Percentiles rank a stretch among this genome's conserved stretches.
Evolutionary conservation across 1,140 invertebrate genomes (phyloP).

Genomic region (Sycophaga agraensis): DNA sequence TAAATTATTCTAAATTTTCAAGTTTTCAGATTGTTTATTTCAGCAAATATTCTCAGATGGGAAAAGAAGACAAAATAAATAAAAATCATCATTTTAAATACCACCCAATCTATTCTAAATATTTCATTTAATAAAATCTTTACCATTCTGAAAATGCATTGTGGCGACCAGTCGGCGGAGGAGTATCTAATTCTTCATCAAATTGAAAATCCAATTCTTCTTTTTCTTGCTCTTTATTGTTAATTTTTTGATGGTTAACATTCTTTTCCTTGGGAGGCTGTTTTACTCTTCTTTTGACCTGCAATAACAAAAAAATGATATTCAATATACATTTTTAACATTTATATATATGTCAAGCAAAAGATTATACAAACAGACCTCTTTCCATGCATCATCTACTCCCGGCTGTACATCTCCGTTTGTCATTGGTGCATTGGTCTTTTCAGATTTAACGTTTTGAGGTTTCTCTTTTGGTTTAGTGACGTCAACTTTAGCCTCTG

Average conservation of each 20-base stretch:
- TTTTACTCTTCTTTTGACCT: slow-evolving; percentile 60
- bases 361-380: slow-evolving; percentile 46
- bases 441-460: not conserved
- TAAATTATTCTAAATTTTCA: no score
- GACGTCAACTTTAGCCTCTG: not conserved
- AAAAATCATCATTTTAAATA: slow-evolving; percentile 34
- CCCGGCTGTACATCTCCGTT: slow-evolving; percentile 34
- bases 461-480: not conserved
- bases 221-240: slow-evolving; percentile 61
- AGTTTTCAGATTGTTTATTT: slow-evolving; percentile 1
- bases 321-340: no score
- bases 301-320: not conserved
- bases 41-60: slow-evolving; percentile 36
- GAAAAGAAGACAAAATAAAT: slow-evolving; percentile 45
- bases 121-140: slow-evolving; percentile 30
- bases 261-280: slow-evolving; percentile 52
- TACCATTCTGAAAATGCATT: slow-evolving; percentile 81
- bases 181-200: slow-evolving; percentile 88
- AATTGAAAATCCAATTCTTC: slow-evolving; percentile 96
- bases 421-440: not conserved
- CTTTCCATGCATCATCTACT: slow-evolving; percentile 57
- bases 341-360: no score
- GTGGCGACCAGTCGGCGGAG: slow-evolving; percentile 69
- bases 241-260: slow-evolving; percentile 49
- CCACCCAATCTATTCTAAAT: not conserved